phyloP scores from a whole-genome alignment of 2,888 invertebrate genomes.

The Temnothorax rugatulus region DNA sequence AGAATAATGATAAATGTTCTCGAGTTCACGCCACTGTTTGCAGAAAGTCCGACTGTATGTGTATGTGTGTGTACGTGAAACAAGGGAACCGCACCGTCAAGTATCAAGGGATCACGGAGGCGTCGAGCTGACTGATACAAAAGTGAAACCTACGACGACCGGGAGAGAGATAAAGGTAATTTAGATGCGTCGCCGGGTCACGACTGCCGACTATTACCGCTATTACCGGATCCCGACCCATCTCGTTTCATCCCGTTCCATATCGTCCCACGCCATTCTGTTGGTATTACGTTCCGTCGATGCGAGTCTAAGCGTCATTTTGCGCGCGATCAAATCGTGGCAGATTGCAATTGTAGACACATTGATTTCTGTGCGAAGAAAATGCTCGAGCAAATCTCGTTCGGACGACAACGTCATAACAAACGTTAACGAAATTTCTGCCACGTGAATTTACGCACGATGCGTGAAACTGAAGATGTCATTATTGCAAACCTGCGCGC shows the following conservation, averaged over 20 bases:
- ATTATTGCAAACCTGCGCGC: slow-evolving; percentile 25
- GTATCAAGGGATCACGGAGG: slow-evolving; percentile 54
- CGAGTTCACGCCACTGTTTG: slow-evolving; percentile 41
- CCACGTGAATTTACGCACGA: neutral
- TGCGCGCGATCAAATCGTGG: slow-evolving; percentile 70
- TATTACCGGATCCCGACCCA: slow-evolving; percentile 80
- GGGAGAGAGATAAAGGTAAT: slow-evolving; percentile 77
- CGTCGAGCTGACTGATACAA: slow-evolving; percentile 72
- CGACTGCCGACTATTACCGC: slow-evolving; percentile 80
- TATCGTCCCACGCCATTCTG: slow-evolving; percentile 77
- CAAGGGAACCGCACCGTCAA: slow-evolving; percentile 24
- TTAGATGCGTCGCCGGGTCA: slow-evolving; percentile 82
- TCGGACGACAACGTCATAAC: neutral
- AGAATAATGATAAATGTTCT: slow-evolving; percentile 24
- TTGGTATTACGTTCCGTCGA: slow-evolving; percentile 73
- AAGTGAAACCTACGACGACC: slow-evolving; percentile 74
- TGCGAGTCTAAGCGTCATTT: slow-evolving; percentile 66
- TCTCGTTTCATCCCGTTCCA: slow-evolving; percentile 73
- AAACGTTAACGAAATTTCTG: neutral
- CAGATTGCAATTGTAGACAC: slow-evolving; percentile 58
- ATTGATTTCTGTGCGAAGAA: slow-evolving; percentile 49
- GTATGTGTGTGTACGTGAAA: neutral
- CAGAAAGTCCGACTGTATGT: neutral
- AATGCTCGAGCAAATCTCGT: slow-evolving; percentile 22
- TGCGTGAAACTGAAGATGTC: slow-evolving; percentile 6